Percentiles rank a stretch among this genome's conserved stretches.
Conservation (phyloP, 2,888 invertebrate genomes). For the Orgyia antiqua region DNA sequence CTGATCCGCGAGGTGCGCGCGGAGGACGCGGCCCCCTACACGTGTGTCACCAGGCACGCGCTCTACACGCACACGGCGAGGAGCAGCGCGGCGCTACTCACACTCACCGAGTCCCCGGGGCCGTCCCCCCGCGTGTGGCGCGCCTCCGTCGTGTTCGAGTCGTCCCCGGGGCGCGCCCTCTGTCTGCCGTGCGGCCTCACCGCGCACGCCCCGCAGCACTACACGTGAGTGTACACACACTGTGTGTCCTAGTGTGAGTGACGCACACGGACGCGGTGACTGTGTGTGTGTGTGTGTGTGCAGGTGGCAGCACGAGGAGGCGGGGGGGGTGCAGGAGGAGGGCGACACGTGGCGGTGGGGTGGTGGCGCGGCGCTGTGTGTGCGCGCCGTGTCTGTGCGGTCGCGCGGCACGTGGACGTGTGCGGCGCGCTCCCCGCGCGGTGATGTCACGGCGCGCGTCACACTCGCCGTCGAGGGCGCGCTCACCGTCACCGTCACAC, state of each 20-base stretch:
- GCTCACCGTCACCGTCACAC: conserved; percentile 78
- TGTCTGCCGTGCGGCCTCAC: conserved; percentile 82
- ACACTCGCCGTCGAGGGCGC: conserved; percentile 80
- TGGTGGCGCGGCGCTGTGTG: conserved; percentile 83
- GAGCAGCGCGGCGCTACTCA: conserved; percentile 78
- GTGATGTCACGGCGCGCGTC: conserved; percentile 81
- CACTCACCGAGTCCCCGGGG: conserved; percentile 51
- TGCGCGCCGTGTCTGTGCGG: conserved; percentile 78
- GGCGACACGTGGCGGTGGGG: conserved; percentile 80
- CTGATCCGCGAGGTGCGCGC: conserved; percentile 56
- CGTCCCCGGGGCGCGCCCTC: conserved; percentile 64
- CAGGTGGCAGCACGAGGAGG: conserved; percentile 77
- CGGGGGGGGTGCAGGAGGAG: conserved; percentile 64
- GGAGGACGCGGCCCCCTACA: conserved; percentile 81
- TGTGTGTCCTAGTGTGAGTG: neutral
- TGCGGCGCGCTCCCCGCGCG: conserved; percentile 82
- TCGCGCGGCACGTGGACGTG: conserved; percentile 84
- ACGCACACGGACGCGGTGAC: no score
- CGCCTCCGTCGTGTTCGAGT: conserved; percentile 74
- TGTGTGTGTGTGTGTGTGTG: neutral
- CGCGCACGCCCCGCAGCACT: conserved; percentile 81
- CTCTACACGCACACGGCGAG: conserved; percentile 82
- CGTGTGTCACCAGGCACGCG: conserved; percentile 82
- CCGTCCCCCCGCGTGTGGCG: conserved; percentile 75
- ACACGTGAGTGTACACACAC: conserved; percentile 65